Percentiles rank a stretch among this genome's conserved stretches.
phyloP scores from a whole-genome alignment of 1,140 invertebrate genomes.

The Octopus bimaculoides region DNA sequence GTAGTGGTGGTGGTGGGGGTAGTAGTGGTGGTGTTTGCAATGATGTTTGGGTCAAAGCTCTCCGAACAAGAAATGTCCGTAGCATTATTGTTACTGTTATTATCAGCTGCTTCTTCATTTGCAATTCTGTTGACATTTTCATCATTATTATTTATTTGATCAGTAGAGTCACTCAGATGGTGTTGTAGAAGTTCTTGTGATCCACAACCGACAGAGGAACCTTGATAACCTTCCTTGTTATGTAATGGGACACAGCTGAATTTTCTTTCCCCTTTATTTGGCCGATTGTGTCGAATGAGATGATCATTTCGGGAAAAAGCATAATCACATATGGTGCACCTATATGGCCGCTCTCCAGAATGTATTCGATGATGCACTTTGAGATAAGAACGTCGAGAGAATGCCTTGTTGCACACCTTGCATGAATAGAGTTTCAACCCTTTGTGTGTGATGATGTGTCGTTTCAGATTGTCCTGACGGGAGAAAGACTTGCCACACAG shows the following conservation, averaged over 20 bases:
- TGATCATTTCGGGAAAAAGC: not conserved
- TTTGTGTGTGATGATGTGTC: constrained; percentile 11
- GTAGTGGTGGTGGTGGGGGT: not conserved
- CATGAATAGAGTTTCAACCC: constrained; percentile 19
- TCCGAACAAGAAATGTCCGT: too few relatives aligned
- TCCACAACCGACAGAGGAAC: too few relatives aligned
- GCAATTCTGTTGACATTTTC: too few relatives aligned
- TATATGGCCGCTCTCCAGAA: constrained; percentile 45
- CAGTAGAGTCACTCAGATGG: too few relatives aligned
- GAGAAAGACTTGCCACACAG: constrained; percentile 11
- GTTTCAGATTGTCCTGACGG: not conserved
- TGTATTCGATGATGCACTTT: constrained; percentile 31
- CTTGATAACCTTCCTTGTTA: not conserved
- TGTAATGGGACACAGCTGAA: not conserved
- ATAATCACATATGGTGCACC: constrained; percentile 66
- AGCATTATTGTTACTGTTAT: too few relatives aligned
- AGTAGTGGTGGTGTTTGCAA: not conserved
- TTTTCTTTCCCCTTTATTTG: constrained; percentile 2
- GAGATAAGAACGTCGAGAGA: constrained; percentile 12
- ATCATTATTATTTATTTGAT: too few relatives aligned
- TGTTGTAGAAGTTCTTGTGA: too few relatives aligned
- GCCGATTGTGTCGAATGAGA: not conserved
- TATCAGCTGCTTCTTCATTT: too few relatives aligned
- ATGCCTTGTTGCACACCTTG: constrained; percentile 22
- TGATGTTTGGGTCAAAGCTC: too few relatives aligned